phyloP scores from a whole-genome alignment of 2,797 vertebrate species.

The Acanthopagrus latus region DNA sequence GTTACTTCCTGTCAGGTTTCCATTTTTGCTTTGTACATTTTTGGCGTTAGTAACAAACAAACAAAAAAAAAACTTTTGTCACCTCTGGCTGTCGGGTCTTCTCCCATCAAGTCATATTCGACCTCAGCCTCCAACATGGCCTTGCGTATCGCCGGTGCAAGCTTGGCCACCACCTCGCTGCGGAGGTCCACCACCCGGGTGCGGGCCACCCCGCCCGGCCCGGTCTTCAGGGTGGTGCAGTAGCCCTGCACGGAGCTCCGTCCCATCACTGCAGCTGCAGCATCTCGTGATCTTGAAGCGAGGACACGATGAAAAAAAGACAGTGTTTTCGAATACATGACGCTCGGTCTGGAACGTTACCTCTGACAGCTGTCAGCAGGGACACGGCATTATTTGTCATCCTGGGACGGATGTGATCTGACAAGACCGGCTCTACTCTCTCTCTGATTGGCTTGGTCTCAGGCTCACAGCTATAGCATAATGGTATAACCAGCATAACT shows the following conservation, averaged over 20 bases:
- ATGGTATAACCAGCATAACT: too few relatives aligned
- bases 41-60: too few relatives aligned
- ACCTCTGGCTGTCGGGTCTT: constrained; percentile 88
- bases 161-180: constrained; percentile 89
- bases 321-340: constrained; percentile 56
- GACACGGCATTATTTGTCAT: too few relatives aligned
- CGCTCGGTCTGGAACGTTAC: fast-evolving
- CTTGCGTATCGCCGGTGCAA: constrained; percentile 84
- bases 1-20: too few relatives aligned
- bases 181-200: constrained; percentile 86
- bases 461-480: too few relatives aligned
- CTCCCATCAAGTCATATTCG: constrained; percentile 88
- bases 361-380: too few relatives aligned
- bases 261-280: not conserved
- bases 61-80: too few relatives aligned
- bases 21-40: too few relatives aligned
- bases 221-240: constrained; percentile 42
- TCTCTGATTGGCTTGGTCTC: too few relatives aligned
- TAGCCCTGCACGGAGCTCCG: constrained; percentile 55
- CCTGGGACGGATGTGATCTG: too few relatives aligned
- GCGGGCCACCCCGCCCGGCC: not conserved
- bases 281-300: not conserved
- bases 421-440: too few relatives aligned
- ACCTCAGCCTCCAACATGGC: constrained; percentile 87
- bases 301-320: constrained; percentile 23